Conservation (phyloP, 2,888 invertebrate genomes). For the Drosophila dives region DNA sequence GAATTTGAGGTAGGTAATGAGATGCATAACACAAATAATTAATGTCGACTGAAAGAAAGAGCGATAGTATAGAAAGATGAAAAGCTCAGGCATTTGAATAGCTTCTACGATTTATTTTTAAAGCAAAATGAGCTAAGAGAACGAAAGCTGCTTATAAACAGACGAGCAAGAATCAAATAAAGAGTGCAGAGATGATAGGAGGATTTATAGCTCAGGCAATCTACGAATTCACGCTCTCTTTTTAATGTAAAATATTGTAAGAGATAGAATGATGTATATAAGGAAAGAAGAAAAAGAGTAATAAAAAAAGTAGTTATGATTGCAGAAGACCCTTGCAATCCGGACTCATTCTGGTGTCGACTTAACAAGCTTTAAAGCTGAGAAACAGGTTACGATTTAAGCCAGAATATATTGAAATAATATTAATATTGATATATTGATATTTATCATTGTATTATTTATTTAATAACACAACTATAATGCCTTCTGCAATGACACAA, state of each 20-base stretch:
- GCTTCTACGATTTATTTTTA: background rate
- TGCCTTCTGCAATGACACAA: background rate
- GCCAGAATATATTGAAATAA: background rate
- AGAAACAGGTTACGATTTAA: background rate
- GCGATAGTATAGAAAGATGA: background rate
- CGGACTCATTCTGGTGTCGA: too few species aligned
- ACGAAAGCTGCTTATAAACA: background rate
- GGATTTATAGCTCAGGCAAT: slow-evolving; percentile 7
- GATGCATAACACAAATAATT: background rate
- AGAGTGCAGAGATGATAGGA: background rate
- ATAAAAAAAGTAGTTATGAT: background rate
- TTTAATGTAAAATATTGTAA: background rate
- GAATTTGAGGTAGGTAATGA: slow-evolving; percentile 29
- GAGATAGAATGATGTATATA: background rate
- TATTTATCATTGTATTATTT: background rate
- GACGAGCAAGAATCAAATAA: background rate
- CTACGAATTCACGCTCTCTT: background rate
- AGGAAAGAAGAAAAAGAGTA: background rate
- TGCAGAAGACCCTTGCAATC: background rate
- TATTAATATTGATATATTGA: background rate
- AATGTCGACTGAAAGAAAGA: background rate
- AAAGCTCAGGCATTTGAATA: slow-evolving; percentile 4
- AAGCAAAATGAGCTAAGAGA: background rate
- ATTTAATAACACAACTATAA: background rate
- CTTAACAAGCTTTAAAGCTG: background rate